Conservation (phyloP, 2,888 invertebrate genomes). For the Drosophila infuscata region DNA sequence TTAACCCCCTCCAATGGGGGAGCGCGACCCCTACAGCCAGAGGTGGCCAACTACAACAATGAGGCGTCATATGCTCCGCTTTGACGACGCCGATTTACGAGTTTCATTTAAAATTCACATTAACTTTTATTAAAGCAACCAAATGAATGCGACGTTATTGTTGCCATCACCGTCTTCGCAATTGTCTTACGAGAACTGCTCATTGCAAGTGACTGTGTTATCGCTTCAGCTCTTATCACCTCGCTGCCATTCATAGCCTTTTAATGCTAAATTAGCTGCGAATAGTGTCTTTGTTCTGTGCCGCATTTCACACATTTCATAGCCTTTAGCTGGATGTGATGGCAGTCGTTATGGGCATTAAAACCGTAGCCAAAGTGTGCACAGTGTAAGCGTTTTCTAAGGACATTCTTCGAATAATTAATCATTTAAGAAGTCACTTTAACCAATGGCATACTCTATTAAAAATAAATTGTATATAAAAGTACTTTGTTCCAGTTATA, state of each 20-base stretch:
- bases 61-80: conserved; percentile 48
- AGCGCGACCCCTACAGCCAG: conserved; percentile 17
- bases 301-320: conserved; percentile 35
- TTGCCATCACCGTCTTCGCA: conserved; percentile 40
- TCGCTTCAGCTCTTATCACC: conserved; percentile 49
- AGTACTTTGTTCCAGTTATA: background rate
- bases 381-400: background rate
- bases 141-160: conserved; percentile 65
- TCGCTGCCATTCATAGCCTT: conserved; percentile 55
- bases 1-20: conserved; percentile 42
- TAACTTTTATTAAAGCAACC: conserved; percentile 73
- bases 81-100: conserved; percentile 69
- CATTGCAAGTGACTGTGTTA: conserved; percentile 53
- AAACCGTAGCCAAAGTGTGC: background rate
- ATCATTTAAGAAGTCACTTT: background rate
- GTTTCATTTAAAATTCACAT: conserved; percentile 72
- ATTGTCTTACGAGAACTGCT: conserved; percentile 49
- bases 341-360: conserved; percentile 34
- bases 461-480: background rate
- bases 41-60: conserved; percentile 47
- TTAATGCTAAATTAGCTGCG: conserved; percentile 67
- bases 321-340: conserved; percentile 22
- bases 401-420: background rate
- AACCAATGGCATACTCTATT: background rate
- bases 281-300: conserved; percentile 61